Base-by-base conservation (phyloP, 2,797 vertebrate species). In the Gymnoscopelus microlampas region DNA sequence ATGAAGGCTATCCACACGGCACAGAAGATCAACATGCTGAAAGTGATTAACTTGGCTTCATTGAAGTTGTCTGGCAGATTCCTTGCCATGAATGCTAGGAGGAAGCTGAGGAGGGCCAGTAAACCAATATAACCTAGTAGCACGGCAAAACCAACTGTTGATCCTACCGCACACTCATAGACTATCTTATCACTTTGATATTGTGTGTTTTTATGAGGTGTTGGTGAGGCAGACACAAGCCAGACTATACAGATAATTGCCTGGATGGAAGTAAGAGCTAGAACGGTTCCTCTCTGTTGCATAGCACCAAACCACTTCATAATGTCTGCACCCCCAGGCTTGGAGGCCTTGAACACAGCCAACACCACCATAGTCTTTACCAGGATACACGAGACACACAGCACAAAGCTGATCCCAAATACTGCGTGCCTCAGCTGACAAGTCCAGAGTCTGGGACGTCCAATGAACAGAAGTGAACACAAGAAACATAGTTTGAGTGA, bases 401-500 rank as follows among this genome's bases (percentile, higher is more conserved):
- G 9, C 39, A 10, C 39, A 44, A 44, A 44, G 1, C 39, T 44
- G 2, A 44, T 44, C 2, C 39, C 39, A 44, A 44, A 44, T 10
- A 44, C 8, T 10, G 39, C 39, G 10, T 44, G 0, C n/a, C 63
- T 0, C 59, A 57, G 32, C 4, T 53, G 61, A 39, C 68, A 76
- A 12, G 68, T 71, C 63, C 68, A 66, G n/a, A 51, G 15, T 11
- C 60, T 50, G 0, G 79, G 79, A 15, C 9, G 62, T 12, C 79
- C 79, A 70, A 81, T 81, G 39, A 81, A 81, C 10, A 74, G 58
- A 2, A 81, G 32, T 3, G 73, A 72, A 50, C 79, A 81, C 56
- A 81, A 58, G 53, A 81, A 81, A 61, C 79, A 81, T 26, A 79
- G 72, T 58, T 70, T 77, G n/a, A 81, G 72, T 59, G 79, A 81